Percentiles rank a stretch among this genome's conserved stretches.
Evolutionary conservation across 1,140 invertebrate genomes (phyloP).

Genomic region (Brachionus sp.): DNA sequence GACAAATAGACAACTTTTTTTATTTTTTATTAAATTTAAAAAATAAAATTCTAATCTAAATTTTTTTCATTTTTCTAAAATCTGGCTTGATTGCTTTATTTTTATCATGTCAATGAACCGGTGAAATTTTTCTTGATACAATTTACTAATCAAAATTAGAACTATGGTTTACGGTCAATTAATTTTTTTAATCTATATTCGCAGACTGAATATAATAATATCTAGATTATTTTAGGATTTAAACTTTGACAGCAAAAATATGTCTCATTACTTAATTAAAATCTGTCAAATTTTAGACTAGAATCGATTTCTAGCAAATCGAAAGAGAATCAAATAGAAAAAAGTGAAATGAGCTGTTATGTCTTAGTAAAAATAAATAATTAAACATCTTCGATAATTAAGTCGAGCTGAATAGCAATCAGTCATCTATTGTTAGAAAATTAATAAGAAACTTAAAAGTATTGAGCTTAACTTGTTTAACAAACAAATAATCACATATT

Average conservation of each 20-base stretch:
- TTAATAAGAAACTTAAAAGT: not conserved
- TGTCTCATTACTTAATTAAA: not conserved
- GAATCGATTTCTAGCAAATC: not conserved
- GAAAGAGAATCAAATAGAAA: not conserved
- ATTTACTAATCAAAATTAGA: not conserved
- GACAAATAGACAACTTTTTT: too few species aligned
- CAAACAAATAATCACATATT: not conserved
- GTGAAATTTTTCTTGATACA: too few species aligned
- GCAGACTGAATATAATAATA: not conserved
- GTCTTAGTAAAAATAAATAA: not conserved
- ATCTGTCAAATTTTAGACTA: not conserved
- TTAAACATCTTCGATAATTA: not conserved
- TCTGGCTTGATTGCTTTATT: too few species aligned
- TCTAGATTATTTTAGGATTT: not conserved
- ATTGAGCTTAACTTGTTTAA: not conserved
- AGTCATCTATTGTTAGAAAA: not conserved
- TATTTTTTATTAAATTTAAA: too few species aligned
- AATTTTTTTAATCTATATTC: not conserved
- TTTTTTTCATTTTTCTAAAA: too few species aligned
- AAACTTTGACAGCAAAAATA: not conserved
- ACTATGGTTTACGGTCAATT: not conserved
- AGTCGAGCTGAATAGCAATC: not conserved
- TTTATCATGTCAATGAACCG: too few species aligned
- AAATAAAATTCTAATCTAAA: too few species aligned
- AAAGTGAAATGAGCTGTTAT: not conserved